phyloP scores from a whole-genome alignment of 2,797 vertebrate genomes.

The Macropodus opercularis region DNA sequence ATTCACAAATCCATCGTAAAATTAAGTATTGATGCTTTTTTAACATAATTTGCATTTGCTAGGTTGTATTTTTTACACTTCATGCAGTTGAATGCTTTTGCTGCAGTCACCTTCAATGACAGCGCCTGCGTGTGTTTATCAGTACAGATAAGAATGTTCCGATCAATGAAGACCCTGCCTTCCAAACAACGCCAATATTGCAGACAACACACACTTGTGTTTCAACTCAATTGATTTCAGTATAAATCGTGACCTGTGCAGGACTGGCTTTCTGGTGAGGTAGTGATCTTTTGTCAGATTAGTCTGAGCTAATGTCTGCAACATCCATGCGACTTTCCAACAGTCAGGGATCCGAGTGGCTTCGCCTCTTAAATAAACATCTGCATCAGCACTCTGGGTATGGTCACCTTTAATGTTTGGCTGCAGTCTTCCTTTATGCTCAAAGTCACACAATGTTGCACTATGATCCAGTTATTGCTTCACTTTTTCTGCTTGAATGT shows the following conservation, averaged over 20 bases:
- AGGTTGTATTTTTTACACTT: too few species aligned
- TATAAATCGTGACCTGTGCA: not conserved
- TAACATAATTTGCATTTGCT: not conserved
- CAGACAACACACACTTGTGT: not conserved
- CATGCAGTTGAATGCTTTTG: not conserved
- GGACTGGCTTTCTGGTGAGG: not conserved
- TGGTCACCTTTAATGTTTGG: constrained; percentile 24
- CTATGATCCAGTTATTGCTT: constrained; percentile 27
- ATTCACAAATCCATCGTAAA: constrained; percentile 11
- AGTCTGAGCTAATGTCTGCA: constrained; percentile 1
- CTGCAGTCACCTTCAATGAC: constrained; percentile 32
- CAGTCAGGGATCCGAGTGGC: constrained; percentile 22
- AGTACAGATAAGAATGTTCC: constrained; percentile 39
- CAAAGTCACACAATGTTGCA: constrained; percentile 36
- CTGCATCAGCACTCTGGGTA: constrained; percentile 40
- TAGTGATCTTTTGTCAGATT: constrained; percentile 3
- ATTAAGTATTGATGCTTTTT: not conserved
- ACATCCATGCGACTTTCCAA: constrained; percentile 17
- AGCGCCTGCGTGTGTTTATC: constrained; percentile 2
- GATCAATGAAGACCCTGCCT: constrained; percentile 41
- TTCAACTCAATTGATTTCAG: constrained; percentile 4
- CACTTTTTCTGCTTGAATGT: constrained; percentile 23
- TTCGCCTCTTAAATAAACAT: constrained; percentile 41
- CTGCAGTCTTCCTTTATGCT: constrained; percentile 24
- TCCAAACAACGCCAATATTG: constrained; percentile 20